phyloP scores from a whole-genome alignment of 2,797 vertebrate species.

The Macropodus opercularis region DNA sequence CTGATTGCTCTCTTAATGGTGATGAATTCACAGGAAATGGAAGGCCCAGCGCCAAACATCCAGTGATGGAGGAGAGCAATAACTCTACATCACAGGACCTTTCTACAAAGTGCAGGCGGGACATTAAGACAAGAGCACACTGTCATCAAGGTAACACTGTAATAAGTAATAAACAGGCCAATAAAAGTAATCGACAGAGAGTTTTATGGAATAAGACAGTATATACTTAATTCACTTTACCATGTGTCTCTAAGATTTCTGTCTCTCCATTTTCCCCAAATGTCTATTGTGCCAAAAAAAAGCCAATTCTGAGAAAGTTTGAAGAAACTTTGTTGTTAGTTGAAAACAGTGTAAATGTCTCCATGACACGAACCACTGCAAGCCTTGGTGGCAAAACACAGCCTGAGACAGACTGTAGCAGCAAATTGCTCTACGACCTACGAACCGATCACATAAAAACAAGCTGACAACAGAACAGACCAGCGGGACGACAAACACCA shows the following conservation, averaged over 20 bases:
- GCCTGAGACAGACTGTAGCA: neutral
- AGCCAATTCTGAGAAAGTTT: neutral
- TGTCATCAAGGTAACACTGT: conserved; percentile 26
- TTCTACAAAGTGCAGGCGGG: conserved; percentile 1
- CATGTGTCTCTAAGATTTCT: neutral
- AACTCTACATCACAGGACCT: conserved; percentile 43
- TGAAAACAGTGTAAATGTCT: neutral
- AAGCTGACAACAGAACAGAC: too few relatives aligned
- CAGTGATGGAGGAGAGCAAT: conserved; percentile 55
- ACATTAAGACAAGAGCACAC: conserved; percentile 4
- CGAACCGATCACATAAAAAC: too few relatives aligned
- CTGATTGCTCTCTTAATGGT: conserved; percentile 62
- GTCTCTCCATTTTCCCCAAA: neutral
- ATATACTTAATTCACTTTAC: neutral
- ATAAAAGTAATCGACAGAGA: neutral
- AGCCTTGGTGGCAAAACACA: neutral
- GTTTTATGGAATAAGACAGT: conserved; percentile 6
- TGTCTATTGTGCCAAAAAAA: neutral
- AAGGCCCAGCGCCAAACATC: conserved; percentile 25
- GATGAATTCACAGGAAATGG: conserved; percentile 57
- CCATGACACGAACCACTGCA: neutral
- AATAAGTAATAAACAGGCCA: neutral
- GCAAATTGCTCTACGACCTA: too few relatives aligned
- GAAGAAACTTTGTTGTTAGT: neutral
- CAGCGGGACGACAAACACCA: too few relatives aligned